Evolutionary conservation across 1,140 invertebrate genomes (phyloP), one percentile per base, ranked within the genome.

Genomic region (Arion vulgaris): DNA sequence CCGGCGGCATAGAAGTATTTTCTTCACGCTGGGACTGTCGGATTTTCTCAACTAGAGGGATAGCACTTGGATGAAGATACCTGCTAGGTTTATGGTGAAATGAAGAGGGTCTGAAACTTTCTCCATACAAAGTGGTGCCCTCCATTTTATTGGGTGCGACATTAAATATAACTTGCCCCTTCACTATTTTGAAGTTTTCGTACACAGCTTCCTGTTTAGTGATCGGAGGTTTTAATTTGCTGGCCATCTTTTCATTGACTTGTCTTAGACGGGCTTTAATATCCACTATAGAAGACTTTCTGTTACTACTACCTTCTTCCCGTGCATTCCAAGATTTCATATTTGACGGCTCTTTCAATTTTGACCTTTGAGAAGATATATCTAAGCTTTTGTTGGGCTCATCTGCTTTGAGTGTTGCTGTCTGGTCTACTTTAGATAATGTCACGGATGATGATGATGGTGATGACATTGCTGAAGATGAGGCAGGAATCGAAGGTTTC

Each of bases 171-270:
- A 49, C 73, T 38, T 71, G 71, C 45, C 77, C 71, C 1, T 73
- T 51, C 38, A 80, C 39, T 9, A 71, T 51, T 76, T 75, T 68
- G 57, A 41, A 34, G 41, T 74, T 57, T 57, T 28, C 71, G 28
- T 77, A 71, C 38, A 77, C 38, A 38, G 23, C 38, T 32, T 51
- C 77, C 38, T 77, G 32, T 34, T 36, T 39, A 0, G n/a, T 41
- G 39, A 38, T 66, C 34, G 36, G 4, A 45, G 13, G 28, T 76
- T 68, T 38, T 26, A 76, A 28, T 39, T 71, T 71, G 15, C 28
- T 45, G n/a, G 36, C 57, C 57, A 81, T 13, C 38, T 62, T 73
- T 49, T 83, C 39, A 41, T 80, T 76, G 15, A 71, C 53, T 38
- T 75, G 4, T 53, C 51, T 62, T 19, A 77, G 36, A 19, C 53